A percentile compares a stretch with the other conserved stretches of the same genome.
phyloP scores from a whole-genome alignment of 2,797 vertebrate genomes.

The Lepus townsendii region DNA sequence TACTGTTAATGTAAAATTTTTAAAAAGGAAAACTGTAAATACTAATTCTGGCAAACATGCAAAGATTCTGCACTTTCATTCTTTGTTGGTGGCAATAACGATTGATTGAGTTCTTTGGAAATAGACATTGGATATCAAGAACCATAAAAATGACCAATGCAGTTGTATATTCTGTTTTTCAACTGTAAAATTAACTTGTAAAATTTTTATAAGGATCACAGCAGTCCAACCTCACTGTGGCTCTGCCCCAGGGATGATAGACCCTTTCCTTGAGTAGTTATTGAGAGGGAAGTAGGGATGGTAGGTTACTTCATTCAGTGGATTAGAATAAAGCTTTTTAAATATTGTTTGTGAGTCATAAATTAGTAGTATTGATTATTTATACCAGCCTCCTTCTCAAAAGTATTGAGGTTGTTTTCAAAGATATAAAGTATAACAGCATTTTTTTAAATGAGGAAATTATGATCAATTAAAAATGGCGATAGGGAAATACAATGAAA shows the following conservation, averaged over 20 bases:
- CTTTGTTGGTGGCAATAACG: constrained; percentile 5
- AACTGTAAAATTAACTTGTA: constrained; percentile 20
- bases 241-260: neutral
- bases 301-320: neutral
- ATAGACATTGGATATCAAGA: constrained; percentile 2
- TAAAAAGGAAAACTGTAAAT: constrained; percentile 18
- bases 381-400: neutral
- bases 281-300: neutral
- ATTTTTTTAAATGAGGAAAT: constrained; percentile 49
- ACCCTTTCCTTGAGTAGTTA: constrained; percentile 20
- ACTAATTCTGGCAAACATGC: constrained; percentile 14
- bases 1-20: neutral
- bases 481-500: neutral
- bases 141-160: constrained; percentile 5
- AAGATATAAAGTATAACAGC: neutral
- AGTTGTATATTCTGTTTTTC: constrained; percentile 12
- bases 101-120: constrained; percentile 34
- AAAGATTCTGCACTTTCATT: constrained; percentile 3
- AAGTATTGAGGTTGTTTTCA: neutral
- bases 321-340: constrained; percentile 16
- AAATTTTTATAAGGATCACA: constrained; percentile 6
- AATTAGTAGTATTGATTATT: constrained; percentile 38
- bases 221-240: constrained; percentile 41
- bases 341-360: constrained; percentile 29
- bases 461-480: neutral